Base-by-base conservation (phyloP, 2,113 vertebrate species). In the Thinocorus orbignyianus region DNA sequence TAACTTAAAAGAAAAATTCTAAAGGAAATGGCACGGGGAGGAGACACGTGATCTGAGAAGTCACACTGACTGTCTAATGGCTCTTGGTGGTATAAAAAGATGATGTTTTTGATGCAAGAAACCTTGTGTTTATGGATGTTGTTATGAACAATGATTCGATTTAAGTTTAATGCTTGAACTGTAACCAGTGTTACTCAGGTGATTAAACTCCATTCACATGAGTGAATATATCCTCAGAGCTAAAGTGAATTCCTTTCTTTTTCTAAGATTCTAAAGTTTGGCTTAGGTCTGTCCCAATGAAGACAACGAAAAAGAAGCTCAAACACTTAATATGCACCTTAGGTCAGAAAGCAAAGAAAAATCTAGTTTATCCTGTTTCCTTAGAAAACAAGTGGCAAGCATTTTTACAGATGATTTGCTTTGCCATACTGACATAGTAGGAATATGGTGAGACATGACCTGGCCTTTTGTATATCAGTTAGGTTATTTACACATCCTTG, bases 141-240 rank as follows among this genome's bases (percentile, higher is more conserved):
- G 49, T 49, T 44, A 62, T 10, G 31, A 46, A 28, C 13, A 86
- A 9, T 17, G 12, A 60, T 31, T 55, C 35, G 2, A 25, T 55
- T 55, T 20, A 28, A 74, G 48, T 49, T 68, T 60, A 71, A 79
- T 28, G 31, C 13, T 62, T 46, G 52, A 92, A 28, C 51, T 41
- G 58, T 66, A 54, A 51, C 18, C 17, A 11, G 3, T 13, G 39
- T 26, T 71, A 17, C 39, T 60, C 48, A 66, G 41, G 42, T 46
- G 13, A 65, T 37, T 81, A 9, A 42, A 26, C 11, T 64, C 58
- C 57, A 22, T 17, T 48, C 52, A 41, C 0, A 0, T 3, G 17
- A 66, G 31, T 2, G 3, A 78, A n/a, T 17, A 15, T n/a, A 57
- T 16, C 37, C 44, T 35, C 60, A 61, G 68, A 70, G n/a, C 14